These are phyloP conservation scores for Otus sunia DNA, from an alignment of 2,113 vertebrate species.

Conservation along the genomic window DNA sequence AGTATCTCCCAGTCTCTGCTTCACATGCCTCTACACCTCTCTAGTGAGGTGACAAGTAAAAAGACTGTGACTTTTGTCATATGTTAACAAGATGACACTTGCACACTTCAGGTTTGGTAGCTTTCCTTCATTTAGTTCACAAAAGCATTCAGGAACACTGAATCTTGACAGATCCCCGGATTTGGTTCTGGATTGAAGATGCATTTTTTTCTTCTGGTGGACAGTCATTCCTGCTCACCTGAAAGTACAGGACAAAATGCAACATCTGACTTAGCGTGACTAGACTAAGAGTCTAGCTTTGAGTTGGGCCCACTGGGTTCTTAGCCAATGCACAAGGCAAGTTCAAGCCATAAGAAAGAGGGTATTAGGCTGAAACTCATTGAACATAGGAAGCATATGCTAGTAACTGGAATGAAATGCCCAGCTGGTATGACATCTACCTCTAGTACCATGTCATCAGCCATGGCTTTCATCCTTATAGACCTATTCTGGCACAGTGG, in stretches of 20 bases:
- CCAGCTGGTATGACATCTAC: not conserved
- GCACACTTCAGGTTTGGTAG: not conserved
- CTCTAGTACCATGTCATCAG: not conserved
- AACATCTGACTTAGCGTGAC: not conserved
- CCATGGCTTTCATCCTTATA: not conserved
- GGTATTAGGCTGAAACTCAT: not conserved
- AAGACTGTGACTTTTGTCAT: not conserved
- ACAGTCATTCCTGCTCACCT: not conserved
- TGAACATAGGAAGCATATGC: not conserved
- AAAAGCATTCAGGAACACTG: not conserved
- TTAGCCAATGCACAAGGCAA: not conserved
- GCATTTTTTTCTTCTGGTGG: not conserved
- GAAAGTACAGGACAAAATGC: not conserved
- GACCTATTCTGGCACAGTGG: not conserved
- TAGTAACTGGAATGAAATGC: not conserved
- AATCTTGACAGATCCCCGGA: not conserved
- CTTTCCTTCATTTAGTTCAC: not conserved
- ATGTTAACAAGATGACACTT: not conserved
- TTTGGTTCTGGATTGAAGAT: not conserved
- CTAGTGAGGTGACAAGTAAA: not conserved
- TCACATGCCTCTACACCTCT: not conserved
- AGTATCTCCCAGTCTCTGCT: not conserved
- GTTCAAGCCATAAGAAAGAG: not conserved
- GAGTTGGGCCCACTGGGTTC: not conserved
- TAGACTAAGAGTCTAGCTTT: not conserved